These are phyloP conservation scores for Arothron firmamentum DNA, from an alignment of 2,113 vertebrate species.

Conservation along the genomic window DNA sequence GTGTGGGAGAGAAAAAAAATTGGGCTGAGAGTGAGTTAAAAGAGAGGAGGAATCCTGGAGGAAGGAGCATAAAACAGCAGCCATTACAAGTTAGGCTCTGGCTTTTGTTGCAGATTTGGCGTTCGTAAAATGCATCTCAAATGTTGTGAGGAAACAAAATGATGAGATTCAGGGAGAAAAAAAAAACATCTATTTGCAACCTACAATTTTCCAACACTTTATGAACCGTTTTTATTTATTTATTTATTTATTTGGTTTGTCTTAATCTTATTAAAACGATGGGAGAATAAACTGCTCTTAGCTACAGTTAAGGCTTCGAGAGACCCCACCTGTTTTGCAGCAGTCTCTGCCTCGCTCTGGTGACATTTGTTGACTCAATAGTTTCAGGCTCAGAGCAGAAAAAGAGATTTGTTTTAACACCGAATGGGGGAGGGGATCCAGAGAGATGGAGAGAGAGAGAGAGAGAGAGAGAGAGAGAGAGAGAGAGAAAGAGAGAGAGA, in stretches of 20 bases:
- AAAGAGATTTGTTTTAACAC: slow-evolving; percentile 77
- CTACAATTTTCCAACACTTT: too few relatives aligned
- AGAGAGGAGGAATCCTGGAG: background rate
- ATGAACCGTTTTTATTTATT: too few relatives aligned
- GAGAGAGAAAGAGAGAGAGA: slow-evolving; percentile 34
- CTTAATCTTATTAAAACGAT: slow-evolving; percentile 65
- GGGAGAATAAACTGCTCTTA: slow-evolving; percentile 72
- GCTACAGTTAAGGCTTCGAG: slow-evolving; percentile 67
- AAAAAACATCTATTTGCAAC: too few relatives aligned
- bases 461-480: slow-evolving; percentile 29
- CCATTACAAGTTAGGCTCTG: background rate
- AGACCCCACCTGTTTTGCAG: slow-evolving; percentile 65
- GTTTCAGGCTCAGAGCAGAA: slow-evolving; percentile 72
- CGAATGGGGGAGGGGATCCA: slow-evolving; percentile 66
- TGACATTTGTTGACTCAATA: slow-evolving; percentile 81
- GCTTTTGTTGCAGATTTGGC: background rate
- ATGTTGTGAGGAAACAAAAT: too few relatives aligned
- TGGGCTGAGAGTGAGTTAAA: slow-evolving; percentile 17
- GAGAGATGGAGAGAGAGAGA: slow-evolving; percentile 33
- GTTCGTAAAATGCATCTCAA: too few relatives aligned
- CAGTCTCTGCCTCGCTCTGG: slow-evolving; percentile 55
- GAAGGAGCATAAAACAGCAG: background rate
- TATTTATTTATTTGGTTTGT: too few relatives aligned
- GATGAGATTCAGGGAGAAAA: too few relatives aligned
- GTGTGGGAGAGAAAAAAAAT: slow-evolving; percentile 19